Evolutionary conservation across 2,113 vertebrate genomes (phyloP), one percentile per base, ranked within the genome.

Genomic region (Macquaria australasica): DNA sequence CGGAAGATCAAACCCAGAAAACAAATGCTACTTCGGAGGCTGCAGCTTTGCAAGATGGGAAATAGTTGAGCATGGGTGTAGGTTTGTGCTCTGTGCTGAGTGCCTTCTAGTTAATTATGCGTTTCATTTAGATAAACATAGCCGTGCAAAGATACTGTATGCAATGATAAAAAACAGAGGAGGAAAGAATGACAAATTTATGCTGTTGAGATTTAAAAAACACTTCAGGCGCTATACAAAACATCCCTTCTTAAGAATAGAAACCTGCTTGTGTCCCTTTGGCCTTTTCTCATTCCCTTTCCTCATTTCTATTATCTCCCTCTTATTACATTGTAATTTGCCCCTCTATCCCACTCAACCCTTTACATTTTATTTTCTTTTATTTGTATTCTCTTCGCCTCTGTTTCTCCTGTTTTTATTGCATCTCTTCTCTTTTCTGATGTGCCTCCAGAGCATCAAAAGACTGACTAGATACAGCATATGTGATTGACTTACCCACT

Each of bases 401-500:
- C 63, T 37, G 51, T 58, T 72, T 66, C n/a, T 74, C 23, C 75
- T 64, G 59, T 70, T 83, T 48, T 81, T 80, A 89, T 83, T 85
- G 77, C 72, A 18, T 82, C 62, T 79, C 69, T 58, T 59, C 16
- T 45, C 31, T 39, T 75, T 60, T 34, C 31, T 58, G 45, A 64
- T 53, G 53, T 21, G 48, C 23, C 66, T 84, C 69, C 21, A 41
- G 20, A 84, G 84, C 82, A 73, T 85, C 25, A 87, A 69, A 82
- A 63, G 41, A 77, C 72, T 23, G 75, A 73, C n/a, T 9, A 28
- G 60, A 86, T 28, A 12, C 53, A 60, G 59, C 23, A 37, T 21
- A 9, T 53, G 66, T 77, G 85, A 89, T 82, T 77, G 82, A 83
- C 74, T 83, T 25, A 28, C 34, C 68, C 73, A 77, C 88, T 83